These are phyloP conservation scores for Noctilio leporinus DNA, from an alignment of 2,113 vertebrate genomes.

Conservation along the genomic window DNA sequence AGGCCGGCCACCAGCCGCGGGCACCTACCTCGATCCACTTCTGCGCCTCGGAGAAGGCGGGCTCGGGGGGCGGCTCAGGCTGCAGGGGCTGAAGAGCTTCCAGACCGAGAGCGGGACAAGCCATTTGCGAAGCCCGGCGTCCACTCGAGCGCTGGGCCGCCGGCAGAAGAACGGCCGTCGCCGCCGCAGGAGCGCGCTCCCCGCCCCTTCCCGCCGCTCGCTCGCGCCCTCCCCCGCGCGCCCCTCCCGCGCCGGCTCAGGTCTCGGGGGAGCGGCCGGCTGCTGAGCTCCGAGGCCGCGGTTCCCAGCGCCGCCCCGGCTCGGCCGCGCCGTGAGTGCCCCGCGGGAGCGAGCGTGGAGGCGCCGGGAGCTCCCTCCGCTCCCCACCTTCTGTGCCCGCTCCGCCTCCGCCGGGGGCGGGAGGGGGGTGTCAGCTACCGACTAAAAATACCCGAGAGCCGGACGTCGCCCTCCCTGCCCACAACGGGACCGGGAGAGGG, in stretches of 20 bases:
- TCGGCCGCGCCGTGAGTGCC: neutral
- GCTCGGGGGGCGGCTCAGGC: slow-evolving; percentile 81
- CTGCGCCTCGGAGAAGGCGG: slow-evolving; percentile 90
- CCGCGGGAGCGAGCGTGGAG: slow-evolving; percentile 44
- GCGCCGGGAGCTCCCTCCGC: neutral
- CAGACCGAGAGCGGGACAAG: slow-evolving; percentile 81
- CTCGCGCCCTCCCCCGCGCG: neutral
- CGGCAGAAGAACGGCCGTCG: slow-evolving; percentile 65
- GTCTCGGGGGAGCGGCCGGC: slow-evolving; percentile 15
- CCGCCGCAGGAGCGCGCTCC: slow-evolving; percentile 54
- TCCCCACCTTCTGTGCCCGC: neutral
- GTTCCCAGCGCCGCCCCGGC: slow-evolving; percentile 36
- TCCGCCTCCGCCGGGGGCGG: slow-evolving; percentile 50
- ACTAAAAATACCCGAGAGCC: slow-evolving; percentile 84
- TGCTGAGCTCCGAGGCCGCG: slow-evolving; percentile 40
- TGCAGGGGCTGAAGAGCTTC: slow-evolving; percentile 78
- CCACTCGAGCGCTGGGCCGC: slow-evolving; percentile 45
- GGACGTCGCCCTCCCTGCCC: slow-evolving; percentile 73
- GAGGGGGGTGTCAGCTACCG: slow-evolving; percentile 68
- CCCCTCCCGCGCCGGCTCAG: slow-evolving; percentile 35
- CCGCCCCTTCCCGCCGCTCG: slow-evolving; percentile 58
- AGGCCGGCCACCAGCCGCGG: neutral
- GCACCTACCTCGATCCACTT: slow-evolving; percentile 93
- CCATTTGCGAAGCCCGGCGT: slow-evolving; percentile 83
- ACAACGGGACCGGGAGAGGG: slow-evolving; percentile 60